These are phyloP conservation scores for Mesocentrotus franciscanus DNA, from an alignment of 53 echinoderm and acorn worm species.

Conservation along the genomic window DNA sequence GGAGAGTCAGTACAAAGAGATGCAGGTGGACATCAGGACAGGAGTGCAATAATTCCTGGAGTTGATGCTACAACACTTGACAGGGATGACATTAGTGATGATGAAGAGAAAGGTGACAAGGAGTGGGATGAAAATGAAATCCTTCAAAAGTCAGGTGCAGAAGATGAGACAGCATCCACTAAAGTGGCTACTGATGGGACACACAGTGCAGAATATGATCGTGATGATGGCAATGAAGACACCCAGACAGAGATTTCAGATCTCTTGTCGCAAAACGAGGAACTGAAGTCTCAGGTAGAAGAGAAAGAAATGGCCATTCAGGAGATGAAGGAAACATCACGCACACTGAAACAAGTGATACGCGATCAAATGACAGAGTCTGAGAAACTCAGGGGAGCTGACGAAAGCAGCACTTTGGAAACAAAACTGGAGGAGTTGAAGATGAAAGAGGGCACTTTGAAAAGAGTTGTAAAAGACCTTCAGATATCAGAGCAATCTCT, in stretches of 20 bases:
- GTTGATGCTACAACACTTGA: background rate
- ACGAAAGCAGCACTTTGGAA: background rate
- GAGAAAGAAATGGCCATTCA: slow-evolving; percentile 36
- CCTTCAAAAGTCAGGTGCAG: background rate
- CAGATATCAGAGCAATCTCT: slow-evolving; percentile 68
- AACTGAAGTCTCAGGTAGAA: slow-evolving; percentile 41
- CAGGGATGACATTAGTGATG: slow-evolving; percentile 49
- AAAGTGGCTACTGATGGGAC: slow-evolving; percentile 1
- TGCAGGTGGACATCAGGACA: background rate
- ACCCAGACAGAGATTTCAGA: slow-evolving; percentile 45
- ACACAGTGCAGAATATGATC: slow-evolving; percentile 14
- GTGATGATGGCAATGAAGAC: slow-evolving; percentile 58
- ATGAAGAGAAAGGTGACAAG: slow-evolving; percentile 20
- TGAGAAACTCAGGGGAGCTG: slow-evolving; percentile 55
- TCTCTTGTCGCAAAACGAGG: slow-evolving; percentile 54
- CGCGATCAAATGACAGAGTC: slow-evolving; percentile 72
- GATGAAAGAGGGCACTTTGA: slow-evolving; percentile 70
- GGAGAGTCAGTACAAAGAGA: background rate
- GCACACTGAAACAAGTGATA: slow-evolving; percentile 71
- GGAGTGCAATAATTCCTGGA: background rate
- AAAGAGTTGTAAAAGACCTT: slow-evolving; percentile 67
- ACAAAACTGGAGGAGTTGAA: slow-evolving; percentile 42
- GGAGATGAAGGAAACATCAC: slow-evolving; percentile 68
- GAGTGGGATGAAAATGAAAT: slow-evolving; percentile 48
- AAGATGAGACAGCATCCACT: background rate